Conservation (phyloP, 2,113 vertebrate genomes). For the Plectropomus leopardus region DNA sequence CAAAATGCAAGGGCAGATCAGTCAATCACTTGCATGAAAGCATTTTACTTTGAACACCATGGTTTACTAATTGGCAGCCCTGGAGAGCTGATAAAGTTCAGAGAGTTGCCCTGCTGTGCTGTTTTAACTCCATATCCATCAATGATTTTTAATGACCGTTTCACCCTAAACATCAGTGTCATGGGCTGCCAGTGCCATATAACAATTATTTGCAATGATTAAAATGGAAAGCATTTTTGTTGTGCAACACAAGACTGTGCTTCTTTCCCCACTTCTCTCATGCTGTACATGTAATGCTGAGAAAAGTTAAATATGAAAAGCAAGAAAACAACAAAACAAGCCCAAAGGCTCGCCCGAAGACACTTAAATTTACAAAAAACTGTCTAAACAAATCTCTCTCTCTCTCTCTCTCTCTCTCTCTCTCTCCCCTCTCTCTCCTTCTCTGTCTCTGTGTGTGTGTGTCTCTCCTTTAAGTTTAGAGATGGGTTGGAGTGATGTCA, state of each 20-base stretch:
- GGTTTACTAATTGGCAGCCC: conserved; percentile 25
- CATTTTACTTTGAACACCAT: conserved; percentile 10
- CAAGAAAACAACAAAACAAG: conserved; percentile 28
- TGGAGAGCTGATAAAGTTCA: conserved; percentile 38
- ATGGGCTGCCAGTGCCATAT: background rate
- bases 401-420: conserved; percentile 2
- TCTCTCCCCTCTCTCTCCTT: background rate
- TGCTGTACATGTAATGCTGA: background rate
- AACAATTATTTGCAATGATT: background rate
- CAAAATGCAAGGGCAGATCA: conserved; percentile 25
- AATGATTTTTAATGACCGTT: conserved; percentile 12
- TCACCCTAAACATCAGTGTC: background rate
- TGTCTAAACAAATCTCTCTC: conserved; percentile 12
- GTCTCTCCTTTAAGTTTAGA: conserved; percentile 45
- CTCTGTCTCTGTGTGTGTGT: no score
- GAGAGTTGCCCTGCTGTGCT: conserved; percentile 18
- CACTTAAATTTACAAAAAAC: conserved; percentile 36
- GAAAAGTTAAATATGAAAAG: conserved; percentile 9
- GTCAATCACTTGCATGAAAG: conserved; percentile 15
- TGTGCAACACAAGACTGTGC: background rate
- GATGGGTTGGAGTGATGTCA: conserved; percentile 82
- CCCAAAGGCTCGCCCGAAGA: background rate
- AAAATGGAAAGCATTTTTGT: background rate
- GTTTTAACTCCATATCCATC: conserved; percentile 19
- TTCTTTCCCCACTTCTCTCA: background rate